Percentiles rank a stretch among this genome's conserved stretches.
Evolutionary conservation across 2,113 vertebrate genomes (phyloP).

Genomic region (Cryptomyrus ogoouensis): DNA sequence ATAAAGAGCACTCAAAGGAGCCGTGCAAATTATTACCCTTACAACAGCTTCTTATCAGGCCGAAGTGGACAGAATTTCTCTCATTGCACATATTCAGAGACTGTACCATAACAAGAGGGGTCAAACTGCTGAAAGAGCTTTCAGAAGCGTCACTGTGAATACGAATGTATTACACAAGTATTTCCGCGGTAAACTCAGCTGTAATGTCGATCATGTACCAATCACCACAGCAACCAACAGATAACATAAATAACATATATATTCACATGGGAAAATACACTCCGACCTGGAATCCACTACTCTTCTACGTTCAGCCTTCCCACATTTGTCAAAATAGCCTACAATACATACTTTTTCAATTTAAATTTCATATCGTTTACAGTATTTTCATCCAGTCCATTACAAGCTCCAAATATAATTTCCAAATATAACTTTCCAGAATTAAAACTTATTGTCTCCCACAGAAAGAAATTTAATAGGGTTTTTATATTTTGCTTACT

Average conservation of each 20-base stretch:
- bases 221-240: neutral
- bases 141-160: neutral
- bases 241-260: neutral
- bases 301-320: neutral
- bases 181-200: neutral
- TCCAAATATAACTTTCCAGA: neutral
- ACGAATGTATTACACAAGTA: neutral
- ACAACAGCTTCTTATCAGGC: neutral
- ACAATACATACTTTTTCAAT: neutral
- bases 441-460: neutral
- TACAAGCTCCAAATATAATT: neutral
- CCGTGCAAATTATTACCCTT: neutral
- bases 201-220: neutral
- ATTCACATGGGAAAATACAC: neutral
- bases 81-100: neutral
- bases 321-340: neutral
- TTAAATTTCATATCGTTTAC: neutral
- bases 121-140: neutral
- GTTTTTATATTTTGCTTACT: neutral
- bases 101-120: neutral
- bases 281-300: neutral
- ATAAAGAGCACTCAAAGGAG: neutral
- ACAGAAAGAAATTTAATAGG: conserved; percentile 7
- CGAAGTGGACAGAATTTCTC: neutral
- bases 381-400: neutral